A percentile compares a stretch with the other conserved stretches of the same genome.
Evolutionary conservation across 2,888 invertebrate genomes (phyloP).

Genomic region (Tethea ocularis): DNA sequence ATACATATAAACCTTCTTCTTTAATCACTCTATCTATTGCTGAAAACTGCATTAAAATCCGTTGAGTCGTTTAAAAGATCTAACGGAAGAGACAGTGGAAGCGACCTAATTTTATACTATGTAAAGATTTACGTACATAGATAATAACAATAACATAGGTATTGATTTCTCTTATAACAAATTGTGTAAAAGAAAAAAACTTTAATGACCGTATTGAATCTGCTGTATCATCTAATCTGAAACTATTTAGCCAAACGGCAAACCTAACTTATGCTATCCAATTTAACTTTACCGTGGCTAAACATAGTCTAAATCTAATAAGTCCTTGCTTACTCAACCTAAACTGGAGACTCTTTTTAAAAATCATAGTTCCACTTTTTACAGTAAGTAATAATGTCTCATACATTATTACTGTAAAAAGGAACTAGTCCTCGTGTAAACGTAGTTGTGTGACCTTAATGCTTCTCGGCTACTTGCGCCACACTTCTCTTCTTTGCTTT

Average conservation of each 20-base stretch:
- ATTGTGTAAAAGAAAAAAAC: too few relatives aligned
- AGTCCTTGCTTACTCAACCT: not conserved
- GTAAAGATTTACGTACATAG: too few relatives aligned
- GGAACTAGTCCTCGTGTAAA: not conserved
- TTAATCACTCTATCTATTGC: too few relatives aligned
- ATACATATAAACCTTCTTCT: too few relatives aligned
- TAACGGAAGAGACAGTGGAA: too few relatives aligned
- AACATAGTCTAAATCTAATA: not conserved
- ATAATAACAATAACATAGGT: too few relatives aligned
- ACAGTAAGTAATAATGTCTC: not conserved
- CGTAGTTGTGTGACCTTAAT: conserved; percentile 46
- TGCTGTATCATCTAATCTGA: not conserved
- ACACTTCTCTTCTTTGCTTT: conserved; percentile 43
- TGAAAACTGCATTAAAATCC: too few relatives aligned
- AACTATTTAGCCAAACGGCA: not conserved
- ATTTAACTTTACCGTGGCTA: not conserved
- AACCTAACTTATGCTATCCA: not conserved
- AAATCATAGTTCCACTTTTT: conserved; percentile 27
- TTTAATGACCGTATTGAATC: too few relatives aligned
- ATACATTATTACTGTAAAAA: too few relatives aligned
- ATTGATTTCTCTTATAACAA: too few relatives aligned
- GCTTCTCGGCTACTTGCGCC: conserved; percentile 48
- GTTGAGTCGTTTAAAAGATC: too few relatives aligned
- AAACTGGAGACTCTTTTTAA: not conserved
- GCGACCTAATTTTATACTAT: too few relatives aligned